These are phyloP conservation scores for Crypturellus tataupa DNA, from an alignment of 2,797 vertebrate species.

Conservation along the genomic window DNA sequence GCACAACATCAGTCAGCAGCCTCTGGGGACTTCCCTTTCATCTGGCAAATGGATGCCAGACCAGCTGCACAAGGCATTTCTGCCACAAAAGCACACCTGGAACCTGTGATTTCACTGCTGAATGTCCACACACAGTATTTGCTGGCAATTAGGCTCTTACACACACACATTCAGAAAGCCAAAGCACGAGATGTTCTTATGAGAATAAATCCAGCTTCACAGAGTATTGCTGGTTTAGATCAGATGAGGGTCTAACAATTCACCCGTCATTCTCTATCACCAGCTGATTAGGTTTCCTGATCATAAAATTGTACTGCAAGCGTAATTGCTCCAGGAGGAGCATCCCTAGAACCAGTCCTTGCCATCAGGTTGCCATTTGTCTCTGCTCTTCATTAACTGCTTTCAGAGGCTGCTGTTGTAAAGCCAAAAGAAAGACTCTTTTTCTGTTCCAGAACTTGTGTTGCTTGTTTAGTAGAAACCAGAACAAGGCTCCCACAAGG, in stretches of 20 bases:
- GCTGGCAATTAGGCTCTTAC: background rate
- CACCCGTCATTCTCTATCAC: background rate
- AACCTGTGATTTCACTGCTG: background rate
- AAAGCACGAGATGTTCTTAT: background rate
- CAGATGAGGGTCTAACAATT: background rate
- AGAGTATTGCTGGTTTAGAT: background rate
- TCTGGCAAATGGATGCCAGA: background rate
- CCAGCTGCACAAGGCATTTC: background rate
- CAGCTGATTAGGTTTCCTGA: background rate
- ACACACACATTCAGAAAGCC: background rate
- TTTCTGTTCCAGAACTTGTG: background rate
- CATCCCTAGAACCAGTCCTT: background rate
- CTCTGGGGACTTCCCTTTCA: background rate
- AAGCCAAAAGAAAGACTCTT: background rate
- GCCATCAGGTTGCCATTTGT: background rate
- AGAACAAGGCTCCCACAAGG: background rate
- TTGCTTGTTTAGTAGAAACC: background rate
- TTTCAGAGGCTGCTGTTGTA: background rate
- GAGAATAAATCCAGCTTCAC: background rate
- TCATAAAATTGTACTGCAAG: background rate
- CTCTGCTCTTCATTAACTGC: background rate
- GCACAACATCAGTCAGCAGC: background rate
- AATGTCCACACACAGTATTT: fast-evolving
- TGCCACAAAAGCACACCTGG: background rate
- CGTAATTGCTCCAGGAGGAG: background rate